Base-by-base conservation (phyloP, 2,797 vertebrate species). In the Phaenicophaeus curvirostris region DNA sequence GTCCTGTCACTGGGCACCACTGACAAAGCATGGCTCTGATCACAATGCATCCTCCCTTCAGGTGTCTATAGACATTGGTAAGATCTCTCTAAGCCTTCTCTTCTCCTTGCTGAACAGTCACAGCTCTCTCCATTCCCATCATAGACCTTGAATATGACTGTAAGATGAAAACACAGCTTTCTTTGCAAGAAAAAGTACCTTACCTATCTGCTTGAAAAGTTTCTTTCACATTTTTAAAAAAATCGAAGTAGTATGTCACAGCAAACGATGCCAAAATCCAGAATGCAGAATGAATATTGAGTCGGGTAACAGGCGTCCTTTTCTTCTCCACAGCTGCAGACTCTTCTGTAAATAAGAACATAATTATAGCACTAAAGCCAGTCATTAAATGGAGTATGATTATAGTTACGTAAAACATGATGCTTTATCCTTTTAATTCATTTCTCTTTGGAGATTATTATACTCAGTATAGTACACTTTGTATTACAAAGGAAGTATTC, bases 261-360 rank as follows among this genome's bases (percentile, higher is more conserved):
- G 96, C 96, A 67, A 99, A 87, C 5, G 99, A 99, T 12, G 99
- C 97, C 96, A 99, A 68, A 68, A 99, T 99, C 99, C 99, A 99
- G 97, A 99, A 99, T 15, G 99, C 93, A 15, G 99, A 98, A 96
- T 99, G 99, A 89, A 98, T 97, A 95, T 99, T 99, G 78, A 99
- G 93, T 92, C 99, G 98, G 78, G 98, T 97, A 42, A 98, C 98
- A 53, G 98, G 98, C 89, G 98, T 98, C 41, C 93, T 97, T 59
- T 96, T 98, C 83, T 97, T 98, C 88, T 99, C 98, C 94, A 98
- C 97, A 94, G 98, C 96, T 85, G 92, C 33, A 88, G 93, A 81
- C 37, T 89, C 89, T 87, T 98, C 98, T 97, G 97, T 87, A 97
- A 98, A 98, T 91, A 97, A 92, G 48, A 58, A 42, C 82, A 67